Base-by-base conservation (phyloP, 2,797 vertebrate genomes). In the Morus bassanus region DNA sequence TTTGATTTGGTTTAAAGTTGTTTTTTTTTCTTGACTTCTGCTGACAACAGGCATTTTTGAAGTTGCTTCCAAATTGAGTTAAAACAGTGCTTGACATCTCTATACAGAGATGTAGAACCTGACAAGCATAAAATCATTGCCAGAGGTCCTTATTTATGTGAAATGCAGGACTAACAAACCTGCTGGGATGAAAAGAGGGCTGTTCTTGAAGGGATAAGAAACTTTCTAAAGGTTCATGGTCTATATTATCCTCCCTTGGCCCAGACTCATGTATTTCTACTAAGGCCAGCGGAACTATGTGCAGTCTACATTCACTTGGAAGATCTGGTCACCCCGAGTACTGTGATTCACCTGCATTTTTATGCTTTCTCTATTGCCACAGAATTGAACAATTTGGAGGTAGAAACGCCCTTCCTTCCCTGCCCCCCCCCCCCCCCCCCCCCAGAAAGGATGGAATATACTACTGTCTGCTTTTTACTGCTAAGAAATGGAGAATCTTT, bases 341-440 rank as follows among this genome's bases (percentile, higher is more conserved):
- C 61, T 24, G 46, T 1, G 35, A 27, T 31, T 43, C 16, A 11
- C 43, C 22, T 39, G 24, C 60, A 43, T 37, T 19, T 56, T 25
- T 14, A 8, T 30, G 33, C 61, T 50, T 31, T 45, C 56, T 39
- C 61, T n/a, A 0, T 35, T 69, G 56, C 24, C 16, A 16, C 5
- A 22, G 54, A 23, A 41, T 24, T 11, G 35, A 53, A 39, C 24
- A 13, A 12, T 39, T 56, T 31, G 10, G 24, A 70, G 76, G 23
- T 41, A 27, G 18, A 37, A 64, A 59, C 5, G 2, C 39, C 18
- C 19, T n/a, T 35, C 33, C 14, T 18, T 33, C 33, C 31, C 35
- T 9, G 9, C 0, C 9, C 24, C 10, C 18, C 7, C 3, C 12
- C 22, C 7, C 3, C n/a, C n/a, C 43, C 43, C 43, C 12, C 22